phyloP scores from a whole-genome alignment of 2,888 invertebrate genomes.

The Zeuzera pyrina region DNA sequence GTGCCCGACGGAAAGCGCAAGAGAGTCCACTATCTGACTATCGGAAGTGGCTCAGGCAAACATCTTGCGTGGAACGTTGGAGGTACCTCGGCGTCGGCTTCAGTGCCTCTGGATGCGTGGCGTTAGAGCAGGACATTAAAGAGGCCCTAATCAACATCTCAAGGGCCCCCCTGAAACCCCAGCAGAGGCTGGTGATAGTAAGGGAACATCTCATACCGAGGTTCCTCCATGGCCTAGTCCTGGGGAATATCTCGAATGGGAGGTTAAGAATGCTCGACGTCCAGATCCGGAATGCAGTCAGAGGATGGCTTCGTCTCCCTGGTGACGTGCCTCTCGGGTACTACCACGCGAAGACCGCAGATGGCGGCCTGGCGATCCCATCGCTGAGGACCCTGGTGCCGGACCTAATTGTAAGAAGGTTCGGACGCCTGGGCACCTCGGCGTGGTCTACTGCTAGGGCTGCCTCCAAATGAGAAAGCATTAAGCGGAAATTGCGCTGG shows the following conservation, averaged over 20 bases:
- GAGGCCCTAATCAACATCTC: slow-evolving; percentile 20
- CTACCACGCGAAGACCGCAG: slow-evolving; percentile 22
- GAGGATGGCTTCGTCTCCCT: slow-evolving; percentile 27
- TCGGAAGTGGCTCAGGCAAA: slow-evolving; percentile 17
- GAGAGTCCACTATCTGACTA: slow-evolving; percentile 16
- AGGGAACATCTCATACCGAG: slow-evolving; percentile 35
- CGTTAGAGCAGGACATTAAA: slow-evolving; percentile 19
- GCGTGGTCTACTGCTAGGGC: slow-evolving; percentile 2
- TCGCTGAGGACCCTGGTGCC: slow-evolving; percentile 21
- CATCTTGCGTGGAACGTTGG: slow-evolving; percentile 21
- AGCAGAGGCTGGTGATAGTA: no score
- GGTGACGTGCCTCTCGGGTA: no score
- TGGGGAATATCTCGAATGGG: slow-evolving; percentile 20
- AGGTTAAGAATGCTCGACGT: slow-evolving; percentile 27
- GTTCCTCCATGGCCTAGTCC: slow-evolving; percentile 29
- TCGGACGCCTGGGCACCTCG: slow-evolving; percentile 13
- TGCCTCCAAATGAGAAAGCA: no score
- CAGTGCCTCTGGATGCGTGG: slow-evolving; percentile 22
- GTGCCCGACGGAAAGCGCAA: slow-evolving; percentile 24
- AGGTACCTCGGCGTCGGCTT: slow-evolving; percentile 27
- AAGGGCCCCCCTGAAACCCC: slow-evolving; percentile 34
- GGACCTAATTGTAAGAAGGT: slow-evolving; percentile 15
- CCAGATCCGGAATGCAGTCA: slow-evolving; percentile 20
- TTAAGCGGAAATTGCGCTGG: slow-evolving; percentile 13
- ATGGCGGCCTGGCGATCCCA: slow-evolving; percentile 21